Evolutionary conservation across 2,113 vertebrate species (phyloP), one percentile per base, ranked within the genome.

Genomic region (Cephalopterus ornatus): DNA sequence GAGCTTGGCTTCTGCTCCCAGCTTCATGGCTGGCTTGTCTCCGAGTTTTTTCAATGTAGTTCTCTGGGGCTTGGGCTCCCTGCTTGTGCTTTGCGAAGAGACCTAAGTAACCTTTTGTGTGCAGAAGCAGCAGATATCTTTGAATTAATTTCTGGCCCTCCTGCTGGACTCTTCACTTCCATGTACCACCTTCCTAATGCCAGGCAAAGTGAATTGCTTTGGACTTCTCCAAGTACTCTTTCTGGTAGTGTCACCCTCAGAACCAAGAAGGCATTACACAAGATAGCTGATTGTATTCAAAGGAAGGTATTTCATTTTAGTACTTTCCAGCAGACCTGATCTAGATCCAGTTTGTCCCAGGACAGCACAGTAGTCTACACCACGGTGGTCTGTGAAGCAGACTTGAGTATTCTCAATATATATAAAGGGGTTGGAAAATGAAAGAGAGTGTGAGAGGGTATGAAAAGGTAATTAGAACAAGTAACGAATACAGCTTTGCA

Each of bases 281-380:
- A 80, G 70, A 55, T 0, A 70, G 42, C 8, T n/a, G 62, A 67
- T 35, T 84, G 70, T n/a, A 56, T 55, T 32, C 56, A 86, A 35
- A 92, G 16, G 58, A 82, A 67, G 24, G 15, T 71, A 80, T 71
- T 90, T 83, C 12, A 73, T 33, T 33, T 63, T 30, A n/a, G 21
- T 27, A 42, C 30, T 47, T 88, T 59, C 56, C 47, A 63, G 72
- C 27, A 93, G 62, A 89, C 20, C 35, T 52, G 10, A 63, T 56
- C 58, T 33, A 4, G 0, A 18, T 46, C 44, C 53, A 61, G 35
- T 37, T 63, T 70, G 35, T 50, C 24, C n/a, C 28, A 73, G 50
- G 14, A 50, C 28, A 85, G 30, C 50, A 59, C 0, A 0, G 42
- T 5, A 88, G 58, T 20, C 19, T 44, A 46, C 17, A 17, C 44